Conservation (phyloP, 1,140 invertebrate species). For the Macrobrachium rosenbergii region DNA sequence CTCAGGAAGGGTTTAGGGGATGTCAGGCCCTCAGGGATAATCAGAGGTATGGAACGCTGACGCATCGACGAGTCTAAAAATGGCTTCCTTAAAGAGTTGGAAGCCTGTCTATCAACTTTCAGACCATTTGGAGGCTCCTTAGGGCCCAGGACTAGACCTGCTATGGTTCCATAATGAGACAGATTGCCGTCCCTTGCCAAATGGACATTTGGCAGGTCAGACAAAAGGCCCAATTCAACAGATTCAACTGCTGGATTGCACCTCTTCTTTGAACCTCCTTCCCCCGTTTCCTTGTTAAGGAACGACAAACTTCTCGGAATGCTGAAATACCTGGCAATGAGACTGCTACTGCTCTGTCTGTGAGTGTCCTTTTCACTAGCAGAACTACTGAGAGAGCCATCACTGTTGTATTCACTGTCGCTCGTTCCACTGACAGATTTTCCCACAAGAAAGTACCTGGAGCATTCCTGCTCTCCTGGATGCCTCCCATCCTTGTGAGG, state of each 20-base stretch:
- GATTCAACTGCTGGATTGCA: constrained; percentile 9
- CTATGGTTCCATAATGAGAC: constrained; percentile 46
- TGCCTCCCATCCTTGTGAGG: background rate
- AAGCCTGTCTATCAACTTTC: background rate
- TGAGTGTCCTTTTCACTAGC: constrained; percentile 24
- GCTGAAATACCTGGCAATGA: constrained; percentile 36
- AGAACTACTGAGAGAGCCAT: constrained; percentile 33
- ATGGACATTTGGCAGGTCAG: constrained; percentile 50
- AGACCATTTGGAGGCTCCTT: constrained; percentile 25
- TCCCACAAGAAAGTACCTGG: constrained; percentile 47
- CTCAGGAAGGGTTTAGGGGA: background rate
- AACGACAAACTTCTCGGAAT: background rate
- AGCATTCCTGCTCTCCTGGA: constrained; percentile 25
- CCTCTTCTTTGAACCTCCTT: background rate
- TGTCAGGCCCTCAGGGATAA: constrained; percentile 34
- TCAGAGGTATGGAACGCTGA: constrained; percentile 46
- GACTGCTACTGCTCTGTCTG: constrained; percentile 35
- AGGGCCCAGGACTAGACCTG: constrained; percentile 38
- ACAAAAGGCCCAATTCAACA: constrained; percentile 48
- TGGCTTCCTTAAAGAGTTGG: constrained; percentile 1
- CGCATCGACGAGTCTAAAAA: constrained; percentile 46
- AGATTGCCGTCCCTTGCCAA: constrained; percentile 29
- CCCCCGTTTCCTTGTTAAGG: background rate
- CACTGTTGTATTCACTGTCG: constrained; percentile 44
- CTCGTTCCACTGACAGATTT: constrained; percentile 50